Base-by-base conservation (phyloP, 1,140 invertebrate genomes). In the Pristionchus pacificus region DNA sequence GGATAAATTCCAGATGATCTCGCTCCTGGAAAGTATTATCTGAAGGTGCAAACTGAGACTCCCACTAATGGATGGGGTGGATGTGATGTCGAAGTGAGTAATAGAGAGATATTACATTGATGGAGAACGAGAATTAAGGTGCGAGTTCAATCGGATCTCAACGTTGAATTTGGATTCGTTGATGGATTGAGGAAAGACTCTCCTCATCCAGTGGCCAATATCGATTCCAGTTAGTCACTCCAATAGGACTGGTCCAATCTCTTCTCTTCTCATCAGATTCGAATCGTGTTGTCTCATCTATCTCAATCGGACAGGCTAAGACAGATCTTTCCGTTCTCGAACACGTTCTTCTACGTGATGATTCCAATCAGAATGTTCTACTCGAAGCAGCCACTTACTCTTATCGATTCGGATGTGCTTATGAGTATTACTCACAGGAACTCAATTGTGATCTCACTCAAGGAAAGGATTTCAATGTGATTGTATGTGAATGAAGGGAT, bases 311-410 rank as follows among this genome's bases (percentile, higher is more conserved):
- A 19, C 38, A 49, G 38, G 38, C 6, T n/a, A n/a, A n/a, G n/a
- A n/a, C n/a, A n/a, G n/a, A n/a, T n/a, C n/a, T n/a, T n/a, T n/a
- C 38, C 38, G 19, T 10, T 49, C 6, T 49, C 38, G 19, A 49
- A 49, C 38, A 49, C 38, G 38, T 49, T 6, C 38, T 10, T 10
- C 38, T 49, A 19, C 38, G 38, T 10, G 19, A 6, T 6, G 71
- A 75, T 33, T 33, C 60, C 24, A 29, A 67, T 31, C 74, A 74
- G 29, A 31, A 33, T 38, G 68, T 65, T 0, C 74, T 75, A 66
- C 74, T 74, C 71, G 66, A 75, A 29, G 74, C 68, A 2, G 19
- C 65, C 6, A 63, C 64, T 15, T 76, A 76, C 58, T 65, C 76
- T 33, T 6, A 14, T 10, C 33, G 74, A 33, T 27, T 29, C 14